Percentiles rank a stretch among this genome's conserved stretches.
These are phyloP conservation scores for Rotaria magnacalcarata DNA, from an alignment of 2,888 invertebrate species.

Conservation along the genomic window DNA sequence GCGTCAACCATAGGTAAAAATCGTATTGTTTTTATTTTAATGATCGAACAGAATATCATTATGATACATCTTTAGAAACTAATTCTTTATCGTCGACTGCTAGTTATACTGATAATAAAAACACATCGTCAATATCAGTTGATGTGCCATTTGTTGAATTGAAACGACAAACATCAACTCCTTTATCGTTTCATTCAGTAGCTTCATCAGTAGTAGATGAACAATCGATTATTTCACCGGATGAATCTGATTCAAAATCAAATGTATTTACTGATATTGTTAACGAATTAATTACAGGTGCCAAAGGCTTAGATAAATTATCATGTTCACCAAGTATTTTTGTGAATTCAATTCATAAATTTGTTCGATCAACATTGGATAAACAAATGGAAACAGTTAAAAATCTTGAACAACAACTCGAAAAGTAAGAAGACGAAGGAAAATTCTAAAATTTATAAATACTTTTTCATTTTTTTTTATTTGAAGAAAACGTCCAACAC, in stretches of 20 bases:
- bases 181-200: slow-evolving; percentile 10
- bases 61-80: background rate
- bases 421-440: background rate
- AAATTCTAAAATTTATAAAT: background rate
- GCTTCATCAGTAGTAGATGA: background rate
- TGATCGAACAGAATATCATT: background rate
- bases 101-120: background rate
- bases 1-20: background rate
- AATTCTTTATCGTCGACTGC: background rate
- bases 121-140: background rate
- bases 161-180: slow-evolving; percentile 10
- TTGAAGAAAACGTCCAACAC: slow-evolving; percentile 7
- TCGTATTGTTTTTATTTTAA: background rate
- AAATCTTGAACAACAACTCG: background rate
- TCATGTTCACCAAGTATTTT: background rate
- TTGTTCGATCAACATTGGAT: background rate
- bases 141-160: background rate
- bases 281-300: slow-evolving; percentile 26
- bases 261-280: slow-evolving; percentile 1
- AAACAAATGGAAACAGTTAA: background rate
- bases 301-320: slow-evolving; percentile 30
- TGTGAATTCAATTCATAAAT: background rate
- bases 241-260: background rate
- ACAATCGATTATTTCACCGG: background rate
- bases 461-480: background rate